Evolutionary conservation across 2,113 vertebrate genomes (phyloP).

Genomic region (Anguilla japonica): DNA sequence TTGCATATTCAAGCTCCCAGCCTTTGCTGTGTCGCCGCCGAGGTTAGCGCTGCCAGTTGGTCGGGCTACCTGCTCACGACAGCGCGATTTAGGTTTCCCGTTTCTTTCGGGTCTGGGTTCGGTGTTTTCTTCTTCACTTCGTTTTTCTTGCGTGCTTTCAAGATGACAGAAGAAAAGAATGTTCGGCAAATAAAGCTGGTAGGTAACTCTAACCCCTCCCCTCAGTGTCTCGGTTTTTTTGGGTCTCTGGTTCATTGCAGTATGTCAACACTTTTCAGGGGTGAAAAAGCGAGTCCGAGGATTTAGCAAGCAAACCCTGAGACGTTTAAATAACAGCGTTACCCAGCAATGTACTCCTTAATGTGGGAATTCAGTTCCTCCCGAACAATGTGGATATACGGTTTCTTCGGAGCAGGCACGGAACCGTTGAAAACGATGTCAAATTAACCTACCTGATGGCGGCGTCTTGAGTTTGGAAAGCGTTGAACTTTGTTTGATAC

Average conservation of each 20-base stretch:
- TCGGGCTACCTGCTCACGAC: constrained; percentile 12
- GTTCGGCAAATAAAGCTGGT: constrained; percentile 72
- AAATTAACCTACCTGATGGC: background rate
- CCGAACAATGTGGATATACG: background rate
- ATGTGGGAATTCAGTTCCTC: background rate
- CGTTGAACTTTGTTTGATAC: background rate
- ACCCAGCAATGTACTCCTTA: background rate
- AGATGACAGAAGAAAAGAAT: constrained; percentile 70
- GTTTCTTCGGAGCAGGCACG: background rate
- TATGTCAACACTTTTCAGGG: constrained; percentile 22
- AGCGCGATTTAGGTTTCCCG: background rate
- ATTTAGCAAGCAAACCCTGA: background rate
- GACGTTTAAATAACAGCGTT: background rate
- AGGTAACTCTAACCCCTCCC: constrained; percentile 61
- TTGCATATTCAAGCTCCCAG: constrained; percentile 60
- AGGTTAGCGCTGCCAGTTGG: constrained; percentile 31
- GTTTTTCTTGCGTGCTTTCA: constrained; percentile 57
- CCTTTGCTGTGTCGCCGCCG: constrained; percentile 50
- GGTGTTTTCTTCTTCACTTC: constrained; percentile 46
- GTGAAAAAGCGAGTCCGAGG: background rate
- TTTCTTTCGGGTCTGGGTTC: constrained; percentile 16
- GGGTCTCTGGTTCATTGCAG: constrained; percentile 6
- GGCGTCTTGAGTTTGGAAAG: constrained; percentile 7
- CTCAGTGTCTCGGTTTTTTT: constrained; percentile 14
- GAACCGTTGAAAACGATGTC: background rate